Evolutionary conservation across 1,140 invertebrate genomes (phyloP), one percentile per base, ranked within the genome.

Genomic region (Trichonephila clavata): DNA sequence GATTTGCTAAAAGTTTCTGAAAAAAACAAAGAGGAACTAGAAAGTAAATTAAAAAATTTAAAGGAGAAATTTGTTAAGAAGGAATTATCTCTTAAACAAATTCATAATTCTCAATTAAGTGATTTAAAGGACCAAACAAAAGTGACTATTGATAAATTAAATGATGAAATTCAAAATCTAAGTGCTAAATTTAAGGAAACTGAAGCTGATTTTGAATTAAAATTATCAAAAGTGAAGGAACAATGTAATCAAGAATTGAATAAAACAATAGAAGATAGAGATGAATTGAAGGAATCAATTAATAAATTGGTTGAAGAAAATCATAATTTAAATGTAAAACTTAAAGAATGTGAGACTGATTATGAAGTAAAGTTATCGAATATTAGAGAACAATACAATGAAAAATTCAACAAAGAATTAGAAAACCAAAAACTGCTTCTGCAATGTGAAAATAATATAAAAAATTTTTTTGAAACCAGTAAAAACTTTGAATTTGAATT

Each of bases 1-100:
- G 95, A 95, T 50, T 95, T 95, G 50, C 93, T 95, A 24, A 95
- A 88, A 1, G 94, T 88, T n/a, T 94, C 95, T 87, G 95, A 95
- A 43, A 57, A 43, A 84, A 39, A 61, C 10, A 77, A 93, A 39
- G 60, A 90, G 20, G 80, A 88, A 20, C 10, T 91, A 24, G 92
- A 91, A 83, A 80, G 81, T 21, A 86, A 92, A 87, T 57, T 63
- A 13, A 93, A 83, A 27, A 20, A 63, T 27, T 5, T 59, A 61
- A 94, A 94, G 61, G 81, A 92, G 1, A 80, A 90, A 24, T 83
- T 39, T 39, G 93, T 95, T 63, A 95, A 95, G 60, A 93, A 88
- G 65, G 92, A 94, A 39, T 32, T 43, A 0, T 60, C 87, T 27
- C 65, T 92, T 24, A 94, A 94, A 63, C 93, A 94, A 80, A 32